phyloP scores from a whole-genome alignment of 2,113 vertebrate species.

The Urocolius indicus region DNA sequence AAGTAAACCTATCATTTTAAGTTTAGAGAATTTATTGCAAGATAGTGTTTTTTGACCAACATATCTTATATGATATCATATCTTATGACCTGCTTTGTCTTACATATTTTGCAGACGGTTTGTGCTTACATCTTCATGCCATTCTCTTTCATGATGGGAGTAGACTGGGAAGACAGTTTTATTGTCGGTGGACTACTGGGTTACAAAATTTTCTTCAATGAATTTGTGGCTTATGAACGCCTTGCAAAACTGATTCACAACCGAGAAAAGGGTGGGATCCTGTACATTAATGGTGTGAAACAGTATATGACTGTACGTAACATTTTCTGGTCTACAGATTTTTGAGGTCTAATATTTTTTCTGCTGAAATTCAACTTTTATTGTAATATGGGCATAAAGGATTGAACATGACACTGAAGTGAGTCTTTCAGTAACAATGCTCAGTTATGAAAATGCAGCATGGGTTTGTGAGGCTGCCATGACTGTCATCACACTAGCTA shows the following conservation, averaged over 20 bases:
- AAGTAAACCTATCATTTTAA: not conserved
- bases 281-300: conserved; percentile 82
- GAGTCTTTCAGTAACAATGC: not conserved
- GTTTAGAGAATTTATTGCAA: not conserved
- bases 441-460: not conserved
- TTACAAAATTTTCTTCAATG: conserved; percentile 90
- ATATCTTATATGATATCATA: no score
- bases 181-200: conserved; percentile 87
- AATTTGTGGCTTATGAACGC: conserved; percentile 88
- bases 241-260: conserved; percentile 81
- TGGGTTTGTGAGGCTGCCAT: not conserved
- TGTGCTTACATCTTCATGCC: conserved; percentile 92
- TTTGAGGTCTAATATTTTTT: not conserved
- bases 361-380: not conserved
- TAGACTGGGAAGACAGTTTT: conserved; percentile 91
- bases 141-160: conserved; percentile 90
- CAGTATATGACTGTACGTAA: conserved; percentile 85
- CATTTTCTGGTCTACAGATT: not conserved
- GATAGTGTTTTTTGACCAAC: not conserved
- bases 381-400: not conserved
- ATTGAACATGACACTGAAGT: not conserved
- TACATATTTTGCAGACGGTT: conserved; percentile 76
- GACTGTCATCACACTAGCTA: not conserved
- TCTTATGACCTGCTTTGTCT: not conserved
- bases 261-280: conserved; percentile 76